Evolutionary conservation across 2,113 vertebrate species (phyloP), one percentile per base, ranked within the genome.

Genomic region (Urocitellus parryii): DNA sequence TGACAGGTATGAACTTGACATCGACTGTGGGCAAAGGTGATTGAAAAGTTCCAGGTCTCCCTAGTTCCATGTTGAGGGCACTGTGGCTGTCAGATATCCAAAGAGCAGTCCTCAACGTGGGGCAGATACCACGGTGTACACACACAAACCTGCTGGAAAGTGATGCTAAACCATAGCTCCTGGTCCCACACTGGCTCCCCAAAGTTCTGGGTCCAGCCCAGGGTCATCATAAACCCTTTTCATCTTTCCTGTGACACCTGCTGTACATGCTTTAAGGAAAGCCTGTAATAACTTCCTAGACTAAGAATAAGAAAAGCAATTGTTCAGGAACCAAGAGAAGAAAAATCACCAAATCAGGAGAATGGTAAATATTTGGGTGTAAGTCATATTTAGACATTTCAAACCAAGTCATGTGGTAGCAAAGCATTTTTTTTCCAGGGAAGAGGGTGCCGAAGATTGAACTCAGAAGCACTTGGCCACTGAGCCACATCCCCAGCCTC

Each of bases 361-460:
- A 32, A 92, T 27, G 22, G n/a, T 76, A 96, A 72, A 94, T 96
- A 83, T 87, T 95, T 83, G 90, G 93, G 91, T 24, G 1, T 34
- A 83, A 83, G 48, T 91, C 72, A 79, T 68, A 58, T 74, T 87
- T 96, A 93, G n/a, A 73, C 90, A 80, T 89, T 87, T 94, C 56
- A 79, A 91, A 90, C 20, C 61, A 85, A 90, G 37, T 34, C 58
- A 74, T 34, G 29, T 70, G 17, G 58, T 61, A 68, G 67, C 76
- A 93, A 88, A 90, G 85, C 27, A 17, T 53, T 53, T 17, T 53
- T 53, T 53, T 53, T 53, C 10, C 11, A 14, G 51, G 13, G 51
- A 51, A 51, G 51, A 14, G 51, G 51, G 51, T 51, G 51, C 51
- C 14, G 14, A 9, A 16, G 51, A 53, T 53, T 53, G 14, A 53